Base-by-base conservation (phyloP, 1,140 invertebrate genomes). In the Coptotermes formosanus region DNA sequence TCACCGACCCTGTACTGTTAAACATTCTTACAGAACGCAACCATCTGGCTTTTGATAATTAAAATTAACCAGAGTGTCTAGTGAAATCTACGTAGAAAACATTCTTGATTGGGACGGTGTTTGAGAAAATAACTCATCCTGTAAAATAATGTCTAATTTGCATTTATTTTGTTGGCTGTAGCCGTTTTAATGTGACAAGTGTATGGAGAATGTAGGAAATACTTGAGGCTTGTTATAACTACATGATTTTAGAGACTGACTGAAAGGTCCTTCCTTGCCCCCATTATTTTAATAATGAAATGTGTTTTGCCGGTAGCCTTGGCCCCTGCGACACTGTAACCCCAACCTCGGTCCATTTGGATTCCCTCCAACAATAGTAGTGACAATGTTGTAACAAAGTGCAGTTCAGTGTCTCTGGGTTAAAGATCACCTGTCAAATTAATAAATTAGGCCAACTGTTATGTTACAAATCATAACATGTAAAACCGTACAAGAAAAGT, bases 301-400 rank as follows among this genome's bases (percentile, higher is more conserved):
- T 30, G 9, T 75, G 64, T 75, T 75, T 6, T 75, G 64, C 64
- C 3, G 64, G 25, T 75, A n/a, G 64, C 64, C 64, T 75, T 75
- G 64, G 64, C 64, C 64, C n/a, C 64, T 75, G 64, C 21, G 64
- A 75, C 64, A n/a, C n/a, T 75, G n/a, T 30, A 75, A 75, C 64
- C 64, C n/a, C 64, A 25, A 75, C 64, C 64, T 75, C 64, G 64
- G 64, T 75, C 64, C 64, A 75, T 75, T 75, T 75, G 64, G 64
- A 75, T 75, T 6, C 64, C 25, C 64, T 75, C 64, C 64, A 75
- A 75, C 64, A 30, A 75, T 75, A 30, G 25, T 9, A 75, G n/a
- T 75, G n/a, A 75, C 64, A 75, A 75, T 75, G 25, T 30, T 64
- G 59, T 64, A 64, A 64, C 21, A 16, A 55, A 55, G 64, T 30